Conservation (phyloP, 2,113 vertebrate species). For the Cercopithecus mona region DNA sequence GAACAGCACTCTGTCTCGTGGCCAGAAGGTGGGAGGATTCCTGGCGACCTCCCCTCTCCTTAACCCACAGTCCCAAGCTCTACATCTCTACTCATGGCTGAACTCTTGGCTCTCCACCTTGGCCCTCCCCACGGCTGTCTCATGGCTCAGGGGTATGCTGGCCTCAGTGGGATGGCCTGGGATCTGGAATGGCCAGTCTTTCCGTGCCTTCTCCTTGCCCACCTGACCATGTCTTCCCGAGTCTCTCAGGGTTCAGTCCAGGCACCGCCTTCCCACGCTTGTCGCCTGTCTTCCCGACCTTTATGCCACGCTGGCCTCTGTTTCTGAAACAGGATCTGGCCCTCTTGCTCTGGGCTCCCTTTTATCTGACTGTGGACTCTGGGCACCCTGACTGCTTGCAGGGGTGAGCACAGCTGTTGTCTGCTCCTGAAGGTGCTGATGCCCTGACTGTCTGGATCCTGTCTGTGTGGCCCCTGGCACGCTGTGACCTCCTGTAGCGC, state of each 20-base stretch:
- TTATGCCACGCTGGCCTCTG: background rate
- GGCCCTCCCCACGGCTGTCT: background rate
- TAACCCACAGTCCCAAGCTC: background rate
- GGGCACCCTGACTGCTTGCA: background rate
- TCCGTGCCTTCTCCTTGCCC: background rate
- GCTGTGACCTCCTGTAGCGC: too few relatives aligned
- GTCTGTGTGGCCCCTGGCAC: fast-evolving
- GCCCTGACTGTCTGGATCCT: background rate
- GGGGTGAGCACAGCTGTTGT: fast-evolving
- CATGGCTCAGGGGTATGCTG: background rate
- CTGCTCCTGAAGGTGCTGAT: too few relatives aligned
- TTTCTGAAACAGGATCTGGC: background rate
- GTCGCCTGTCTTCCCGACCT: background rate
- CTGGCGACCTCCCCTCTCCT: background rate
- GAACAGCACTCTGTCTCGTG: background rate
- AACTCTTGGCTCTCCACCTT: background rate
- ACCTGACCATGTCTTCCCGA: background rate
- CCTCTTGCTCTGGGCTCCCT: background rate
- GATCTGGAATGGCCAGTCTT: background rate
- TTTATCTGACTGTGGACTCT: too few relatives aligned
- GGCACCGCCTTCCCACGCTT: background rate
- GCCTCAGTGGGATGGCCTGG: background rate
- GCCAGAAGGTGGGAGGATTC: background rate
- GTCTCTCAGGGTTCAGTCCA: background rate
- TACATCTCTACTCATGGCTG: fast-evolving